phyloP scores from a whole-genome alignment of 2,888 invertebrate genomes.

The Tenodera sinensis region DNA sequence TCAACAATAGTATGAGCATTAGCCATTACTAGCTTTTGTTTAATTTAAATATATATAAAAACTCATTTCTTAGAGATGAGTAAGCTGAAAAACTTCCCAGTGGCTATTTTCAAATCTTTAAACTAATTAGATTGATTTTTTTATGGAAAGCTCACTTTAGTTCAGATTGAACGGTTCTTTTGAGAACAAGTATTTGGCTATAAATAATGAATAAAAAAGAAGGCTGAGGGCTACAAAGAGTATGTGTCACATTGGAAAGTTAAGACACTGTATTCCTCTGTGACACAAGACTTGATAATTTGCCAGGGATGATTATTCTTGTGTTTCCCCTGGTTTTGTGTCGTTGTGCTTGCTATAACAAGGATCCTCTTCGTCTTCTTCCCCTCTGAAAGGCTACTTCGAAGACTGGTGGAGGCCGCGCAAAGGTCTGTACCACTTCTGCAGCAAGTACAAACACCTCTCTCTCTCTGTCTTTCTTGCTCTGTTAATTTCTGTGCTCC shows the following conservation, averaged over 20 bases:
- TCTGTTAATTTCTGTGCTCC: background rate
- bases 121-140: no score
- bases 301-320: background rate
- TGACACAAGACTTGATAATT: background rate
- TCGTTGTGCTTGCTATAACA: conserved; percentile 35
- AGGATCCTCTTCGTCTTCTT: conserved; percentile 71
- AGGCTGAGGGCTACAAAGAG: background rate
- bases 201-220: no score
- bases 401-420: conserved; percentile 97
- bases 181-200: no score
- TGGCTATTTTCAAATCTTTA: no score
- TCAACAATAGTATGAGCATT: no score
- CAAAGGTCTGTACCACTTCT: conserved; percentile 73
- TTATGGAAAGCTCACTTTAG: no score
- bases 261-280: background rate
- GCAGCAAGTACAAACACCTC: background rate
- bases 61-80: no score
- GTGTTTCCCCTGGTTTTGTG: conserved; percentile 14
- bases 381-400: conserved; percentile 90
- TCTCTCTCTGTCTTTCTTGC: background rate
- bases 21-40: no score
- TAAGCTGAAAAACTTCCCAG: no score
- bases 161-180: no score
- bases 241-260: background rate
- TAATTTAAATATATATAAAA: no score